phyloP scores from a whole-genome alignment of 2,888 invertebrate genomes.

The Chrysodeixis includens region DNA sequence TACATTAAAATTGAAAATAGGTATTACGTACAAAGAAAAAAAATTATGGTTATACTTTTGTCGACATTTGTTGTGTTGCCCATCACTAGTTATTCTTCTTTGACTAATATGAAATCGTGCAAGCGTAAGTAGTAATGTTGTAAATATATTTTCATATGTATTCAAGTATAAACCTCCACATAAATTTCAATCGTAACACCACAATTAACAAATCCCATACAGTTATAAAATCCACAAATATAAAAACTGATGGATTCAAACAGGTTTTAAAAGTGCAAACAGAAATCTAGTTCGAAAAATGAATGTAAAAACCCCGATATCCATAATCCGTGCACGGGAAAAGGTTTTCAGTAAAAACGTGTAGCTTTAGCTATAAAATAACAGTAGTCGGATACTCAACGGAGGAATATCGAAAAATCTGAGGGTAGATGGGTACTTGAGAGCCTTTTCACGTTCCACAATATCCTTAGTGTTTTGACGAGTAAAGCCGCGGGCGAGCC shows the following conservation, averaged over 20 bases:
- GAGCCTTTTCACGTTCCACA: slow-evolving; percentile 24
- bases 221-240: not conserved
- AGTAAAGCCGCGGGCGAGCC: slow-evolving; percentile 30
- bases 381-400: not conserved
- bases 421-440: not conserved
- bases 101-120: not conserved
- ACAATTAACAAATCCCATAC: too few relatives aligned
- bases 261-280: not conserved
- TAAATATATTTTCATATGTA: too few relatives aligned
- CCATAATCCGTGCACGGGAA: not conserved
- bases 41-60: too few relatives aligned
- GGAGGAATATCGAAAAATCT: slow-evolving; percentile 23
- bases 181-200: too few relatives aligned
- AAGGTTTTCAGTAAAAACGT: not conserved
- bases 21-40: too few relatives aligned
- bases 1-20: too few relatives aligned
- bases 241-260: not conserved
- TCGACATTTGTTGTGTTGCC: not conserved
- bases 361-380: not conserved
- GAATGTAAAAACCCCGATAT: not conserved
- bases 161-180: too few relatives aligned
- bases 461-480: slow-evolving; percentile 32
- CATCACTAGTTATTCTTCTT: not conserved
- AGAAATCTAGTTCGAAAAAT: not conserved
- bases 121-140: too few relatives aligned